These are phyloP conservation scores for Amblyopsis hoosieri DNA, from an alignment of 2,797 vertebrate species.

Conservation along the genomic window DNA sequence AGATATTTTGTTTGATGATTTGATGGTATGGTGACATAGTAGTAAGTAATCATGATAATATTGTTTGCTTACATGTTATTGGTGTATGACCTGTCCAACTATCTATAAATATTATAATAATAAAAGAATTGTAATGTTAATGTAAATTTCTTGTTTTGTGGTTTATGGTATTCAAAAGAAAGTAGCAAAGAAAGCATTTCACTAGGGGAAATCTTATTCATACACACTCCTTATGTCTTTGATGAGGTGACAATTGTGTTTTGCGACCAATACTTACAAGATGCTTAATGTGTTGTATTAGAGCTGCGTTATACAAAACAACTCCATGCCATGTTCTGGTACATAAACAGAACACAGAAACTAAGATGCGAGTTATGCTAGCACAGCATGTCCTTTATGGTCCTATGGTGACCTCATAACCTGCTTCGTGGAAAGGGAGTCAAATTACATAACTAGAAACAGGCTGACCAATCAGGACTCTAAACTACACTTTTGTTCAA, in stretches of 20 bases:
- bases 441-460: conserved; percentile 35
- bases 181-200: neutral
- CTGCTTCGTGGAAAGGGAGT: conserved; percentile 32
- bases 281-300: too few relatives aligned
- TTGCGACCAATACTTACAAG: too few relatives aligned
- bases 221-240: conserved; percentile 1
- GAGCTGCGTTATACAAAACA: too few relatives aligned
- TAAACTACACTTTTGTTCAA: conserved; percentile 51
- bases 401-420: conserved; percentile 32
- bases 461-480: neutral
- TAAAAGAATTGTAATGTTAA: neutral
- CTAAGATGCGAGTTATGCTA: conserved; percentile 8
- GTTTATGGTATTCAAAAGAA: conserved; percentile 1
- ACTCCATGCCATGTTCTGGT: neutral
- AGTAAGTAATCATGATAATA: too few relatives aligned
- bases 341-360: neutral
- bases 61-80: too few relatives aligned
- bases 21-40: too few relatives aligned
- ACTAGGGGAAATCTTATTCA: conserved; percentile 9
- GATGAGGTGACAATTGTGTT: too few relatives aligned
- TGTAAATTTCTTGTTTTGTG: neutral
- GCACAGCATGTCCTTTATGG: conserved; percentile 26
- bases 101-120: neutral
- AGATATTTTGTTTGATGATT: too few relatives aligned
- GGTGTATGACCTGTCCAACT: neutral